Evolutionary conservation across 1,140 invertebrate genomes (phyloP).

Genomic region (Conopomorpha cramerella): DNA sequence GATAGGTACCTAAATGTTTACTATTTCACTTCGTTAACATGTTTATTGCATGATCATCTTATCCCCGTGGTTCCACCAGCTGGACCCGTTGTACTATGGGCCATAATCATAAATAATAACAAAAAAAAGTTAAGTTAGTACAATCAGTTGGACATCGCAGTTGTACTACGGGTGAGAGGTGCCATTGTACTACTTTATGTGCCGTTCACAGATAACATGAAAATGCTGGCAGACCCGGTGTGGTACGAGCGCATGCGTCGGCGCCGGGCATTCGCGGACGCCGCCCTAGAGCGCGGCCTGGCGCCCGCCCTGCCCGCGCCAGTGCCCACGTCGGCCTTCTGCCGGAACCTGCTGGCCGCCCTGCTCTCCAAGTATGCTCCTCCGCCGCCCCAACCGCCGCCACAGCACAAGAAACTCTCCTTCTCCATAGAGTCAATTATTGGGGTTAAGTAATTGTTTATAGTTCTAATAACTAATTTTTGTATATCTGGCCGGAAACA

Average conservation of each 20-base stretch:
- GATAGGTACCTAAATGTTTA: too few relatives aligned
- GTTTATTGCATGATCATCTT: too few relatives aligned
- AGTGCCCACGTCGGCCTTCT: constrained; percentile 17
- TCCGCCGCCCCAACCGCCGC: constrained; percentile 12
- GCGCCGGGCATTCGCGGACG: constrained; percentile 62
- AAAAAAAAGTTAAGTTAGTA: too few relatives aligned
- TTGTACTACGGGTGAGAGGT: too few relatives aligned
- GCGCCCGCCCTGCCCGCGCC: constrained; percentile 9
- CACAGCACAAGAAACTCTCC: constrained; percentile 47
- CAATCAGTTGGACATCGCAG: too few relatives aligned
- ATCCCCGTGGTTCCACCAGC: too few relatives aligned
- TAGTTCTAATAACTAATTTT: too few relatives aligned
- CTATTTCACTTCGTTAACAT: too few relatives aligned
- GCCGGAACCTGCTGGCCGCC: constrained; percentile 29
- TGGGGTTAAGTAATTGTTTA: constrained; percentile 56
- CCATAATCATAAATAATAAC: too few relatives aligned
- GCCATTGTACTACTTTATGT: constrained; percentile 5
- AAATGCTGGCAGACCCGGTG: constrained; percentile 16
- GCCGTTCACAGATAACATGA: constrained; percentile 10
- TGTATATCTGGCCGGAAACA: too few relatives aligned
- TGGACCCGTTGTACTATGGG: too few relatives aligned
- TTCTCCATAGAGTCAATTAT: constrained; percentile 67
- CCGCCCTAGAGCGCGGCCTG: constrained; percentile 46
- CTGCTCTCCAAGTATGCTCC: constrained; percentile 24
- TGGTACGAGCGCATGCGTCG: constrained; percentile 59